A percentile compares a stretch with the other conserved stretches of the same genome.
phyloP scores from a whole-genome alignment of 2,797 vertebrate genomes.

The Falco peregrinus region DNA sequence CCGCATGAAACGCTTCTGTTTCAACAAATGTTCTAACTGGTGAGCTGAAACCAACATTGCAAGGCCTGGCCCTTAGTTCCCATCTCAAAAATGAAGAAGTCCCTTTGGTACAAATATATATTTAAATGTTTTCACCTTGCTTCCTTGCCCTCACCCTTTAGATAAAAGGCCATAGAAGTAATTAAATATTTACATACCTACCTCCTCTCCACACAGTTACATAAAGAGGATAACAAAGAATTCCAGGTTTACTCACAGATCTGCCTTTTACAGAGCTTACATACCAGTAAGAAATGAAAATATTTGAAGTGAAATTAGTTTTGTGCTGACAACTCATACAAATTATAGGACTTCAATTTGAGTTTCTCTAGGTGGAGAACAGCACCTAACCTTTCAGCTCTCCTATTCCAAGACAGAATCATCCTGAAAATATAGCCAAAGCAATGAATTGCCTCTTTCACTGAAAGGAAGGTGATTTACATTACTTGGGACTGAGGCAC shows the following conservation, averaged over 20 bases:
- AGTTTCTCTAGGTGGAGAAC: neutral
- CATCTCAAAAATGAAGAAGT: neutral
- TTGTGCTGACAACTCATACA: constrained; percentile 1
- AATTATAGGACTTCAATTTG: neutral
- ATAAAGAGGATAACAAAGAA: neutral
- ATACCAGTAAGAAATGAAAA: neutral
- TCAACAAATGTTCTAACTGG: neutral
- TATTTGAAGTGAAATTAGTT: constrained; percentile 16
- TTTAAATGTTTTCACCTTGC: neutral
- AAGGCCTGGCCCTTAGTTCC: neutral
- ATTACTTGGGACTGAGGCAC: neutral
- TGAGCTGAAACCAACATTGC: neutral
- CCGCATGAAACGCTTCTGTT: neutral
- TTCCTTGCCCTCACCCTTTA: neutral
- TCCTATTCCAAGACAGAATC: neutral
- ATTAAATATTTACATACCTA: neutral
- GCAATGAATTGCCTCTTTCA: neutral
- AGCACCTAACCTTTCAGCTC: neutral
- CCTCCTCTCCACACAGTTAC: neutral
- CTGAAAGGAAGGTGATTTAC: constrained; percentile 32
- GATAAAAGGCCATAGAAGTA: neutral
- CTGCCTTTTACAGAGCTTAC: neutral
- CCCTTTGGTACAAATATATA: neutral
- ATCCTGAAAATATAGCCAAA: constrained; percentile 4
- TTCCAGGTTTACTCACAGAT: neutral